Evolutionary conservation across 2,797 vertebrate species (phyloP).

Genomic region (Gymnocypris eckloni): DNA sequence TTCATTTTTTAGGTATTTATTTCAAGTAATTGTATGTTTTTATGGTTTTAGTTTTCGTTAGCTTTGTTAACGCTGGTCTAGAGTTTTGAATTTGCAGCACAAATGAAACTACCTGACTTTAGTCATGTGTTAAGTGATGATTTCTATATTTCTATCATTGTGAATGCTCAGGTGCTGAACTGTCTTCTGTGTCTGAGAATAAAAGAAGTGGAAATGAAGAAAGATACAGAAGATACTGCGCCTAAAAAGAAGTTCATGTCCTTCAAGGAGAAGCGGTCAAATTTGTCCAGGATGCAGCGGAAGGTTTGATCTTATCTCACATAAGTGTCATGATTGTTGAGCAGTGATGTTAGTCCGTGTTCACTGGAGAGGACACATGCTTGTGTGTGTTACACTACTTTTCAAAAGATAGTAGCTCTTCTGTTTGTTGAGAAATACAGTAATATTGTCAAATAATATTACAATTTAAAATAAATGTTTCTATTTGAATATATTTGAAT

Average conservation of each 20-base stretch:
- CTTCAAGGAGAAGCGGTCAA: slow-evolving; percentile 90
- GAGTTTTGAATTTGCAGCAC: not conserved
- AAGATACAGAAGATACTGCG: slow-evolving; percentile 86
- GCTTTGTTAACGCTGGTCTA: not conserved
- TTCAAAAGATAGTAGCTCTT: not conserved
- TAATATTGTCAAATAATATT: too few relatives aligned
- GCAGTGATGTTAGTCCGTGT: not conserved
- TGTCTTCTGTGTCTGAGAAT: slow-evolving; percentile 90
- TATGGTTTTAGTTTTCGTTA: not conserved
- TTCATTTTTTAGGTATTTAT: not conserved
- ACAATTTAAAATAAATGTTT: not conserved
- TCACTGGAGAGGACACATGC: not conserved
- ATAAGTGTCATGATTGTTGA: not conserved
- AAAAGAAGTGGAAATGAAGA: slow-evolving; percentile 92
- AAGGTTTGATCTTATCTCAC: slow-evolving; percentile 78
- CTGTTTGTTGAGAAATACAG: not conserved
- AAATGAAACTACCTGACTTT: not conserved
- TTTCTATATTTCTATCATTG: too few relatives aligned
- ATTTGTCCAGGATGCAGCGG: slow-evolving; percentile 94
- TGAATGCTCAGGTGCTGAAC: slow-evolving; percentile 80
- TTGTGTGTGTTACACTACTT: not conserved
- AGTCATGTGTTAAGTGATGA: not conserved
- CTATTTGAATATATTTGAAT: not conserved
- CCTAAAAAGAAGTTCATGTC: slow-evolving; percentile 90
- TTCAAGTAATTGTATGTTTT: not conserved